Evolutionary conservation across 2,113 vertebrate genomes (phyloP), one percentile per base, ranked within the genome.

Genomic region (crab-eating macaque (Macaca fascicularis)): DNA sequence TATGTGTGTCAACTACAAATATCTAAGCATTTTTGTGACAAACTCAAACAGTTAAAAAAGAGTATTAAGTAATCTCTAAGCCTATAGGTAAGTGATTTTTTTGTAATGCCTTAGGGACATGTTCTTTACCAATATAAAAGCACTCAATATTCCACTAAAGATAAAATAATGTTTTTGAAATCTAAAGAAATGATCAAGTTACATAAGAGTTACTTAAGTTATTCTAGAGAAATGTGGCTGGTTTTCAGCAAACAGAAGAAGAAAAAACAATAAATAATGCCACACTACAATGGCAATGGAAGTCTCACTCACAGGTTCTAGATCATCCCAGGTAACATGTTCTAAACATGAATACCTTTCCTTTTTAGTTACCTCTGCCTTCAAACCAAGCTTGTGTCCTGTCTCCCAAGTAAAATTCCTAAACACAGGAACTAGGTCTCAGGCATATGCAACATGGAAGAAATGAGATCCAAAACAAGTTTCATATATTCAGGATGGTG

Each of bases 141-240:
- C 38, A 75, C 35, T 86, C 27, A 48, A 23, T 43, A 61, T 35
- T 45, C 70, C 52, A 81, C 16, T 48, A 50, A 79, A 95, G 45
- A 81, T 6, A 81, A 90, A 59, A 19, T 67, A 48, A 70, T 64
- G 14, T 55, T 19, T 94, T 52, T 96, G 38, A 89, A 91, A 93
- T 61, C 45, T 67, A 87, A 96, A 91, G 83, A 32, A 84, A 94
- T 82, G 43, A 69, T 6, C 79, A 85, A 72, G 64, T 95, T 43
- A 78, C 40, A 3, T 40, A 89, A 32, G 23, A 91, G 55, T 90
- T 69, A 75, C 45, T 80, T 32, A 16, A 32, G 22, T 57, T 84
- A 75, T 79, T 96, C 76, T 92, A 82, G 6, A 93, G 59, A 90
- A 84, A 76, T 23, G 6, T 8, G 35, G 45, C 10, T 83, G 40